Evolutionary conservation across 2,797 vertebrate genomes (phyloP).

Genomic region (Hemibagrus guttatus): DNA sequence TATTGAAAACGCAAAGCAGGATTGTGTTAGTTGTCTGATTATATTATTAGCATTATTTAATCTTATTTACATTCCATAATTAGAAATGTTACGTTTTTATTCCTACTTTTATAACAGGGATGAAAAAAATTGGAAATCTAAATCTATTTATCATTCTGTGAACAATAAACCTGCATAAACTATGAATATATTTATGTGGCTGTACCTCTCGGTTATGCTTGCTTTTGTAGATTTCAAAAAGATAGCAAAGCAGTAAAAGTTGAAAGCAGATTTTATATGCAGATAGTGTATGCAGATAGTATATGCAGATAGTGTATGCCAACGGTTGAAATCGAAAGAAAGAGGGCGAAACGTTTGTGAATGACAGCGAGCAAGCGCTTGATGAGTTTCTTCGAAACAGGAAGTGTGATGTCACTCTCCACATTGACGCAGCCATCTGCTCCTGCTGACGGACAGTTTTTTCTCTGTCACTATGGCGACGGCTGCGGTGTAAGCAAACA

Average conservation of each 20-base stretch:
- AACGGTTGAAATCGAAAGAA: not conserved
- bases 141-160: no score
- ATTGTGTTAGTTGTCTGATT: not conserved
- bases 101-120: no score
- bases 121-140: not conserved
- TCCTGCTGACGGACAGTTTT: constrained; percentile 58
- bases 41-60: not conserved
- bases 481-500: constrained; percentile 45
- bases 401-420: constrained; percentile 69
- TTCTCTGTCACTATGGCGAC: constrained; percentile 63
- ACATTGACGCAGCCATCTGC: constrained; percentile 66
- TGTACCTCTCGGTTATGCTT: not conserved
- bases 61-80: no score
- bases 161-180: not conserved
- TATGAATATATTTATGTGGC: not conserved
- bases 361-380: constrained; percentile 16
- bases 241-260: constrained; percentile 51
- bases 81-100: not conserved
- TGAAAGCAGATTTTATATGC: not conserved
- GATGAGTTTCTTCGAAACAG: constrained; percentile 67
- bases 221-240: not conserved
- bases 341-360: constrained; percentile 10
- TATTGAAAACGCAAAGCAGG: not conserved
- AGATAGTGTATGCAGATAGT: not conserved
- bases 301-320: not conserved